Evolutionary conservation across 2,797 vertebrate species (phyloP), one percentile per base, ranked within the genome.

Genomic region (Austrolebias charrua): DNA sequence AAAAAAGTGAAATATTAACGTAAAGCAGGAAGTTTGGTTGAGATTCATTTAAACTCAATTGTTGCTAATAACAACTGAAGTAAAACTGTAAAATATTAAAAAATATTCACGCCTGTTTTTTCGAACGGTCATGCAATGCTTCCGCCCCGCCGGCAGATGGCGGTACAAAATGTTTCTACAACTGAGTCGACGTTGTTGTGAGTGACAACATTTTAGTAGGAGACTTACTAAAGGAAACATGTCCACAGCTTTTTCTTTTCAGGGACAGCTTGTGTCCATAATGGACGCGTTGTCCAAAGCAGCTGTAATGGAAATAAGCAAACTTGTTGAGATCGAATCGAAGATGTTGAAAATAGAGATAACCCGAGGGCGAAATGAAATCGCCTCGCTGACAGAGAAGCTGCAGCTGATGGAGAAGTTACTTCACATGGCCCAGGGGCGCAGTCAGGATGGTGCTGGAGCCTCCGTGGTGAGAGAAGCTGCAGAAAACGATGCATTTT

Each of bases 251-350:
- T 89, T 90, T 54, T 91, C 88, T 13, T 92, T 93, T 60, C 90
- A 92, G 69, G 68, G 85, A 1, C 93, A 92, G 78, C 88, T 94
- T 63, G 84, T 85, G 57, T 88, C 89, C 75, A 88, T 93, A 72
- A 92, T 93, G 91, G 92, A 92, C 61, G 88, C 88, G 24, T 55
- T 94, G 16, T 86, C 86, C 71, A 91, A 91, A 79, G 82, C 93
- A 64, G 90, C 90, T 28, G 88, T 92, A 0, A 50, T 88, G 69
- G 92, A 93, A 84, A 93, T 94, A 57, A 84, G 90, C 77, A 92
- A 88, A 85, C 89, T 93, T 67, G 90, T 93, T 3, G 91, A 92
- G 48, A 90, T 90, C 35, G 90, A 93, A 71, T 91, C 89, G 44
- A 90, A 91, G 73, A 84, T 92, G 82, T 71, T 92, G 66, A 87